Base-by-base conservation (phyloP, 1,140 invertebrate genomes). In the Trichonephila clavipes region DNA sequence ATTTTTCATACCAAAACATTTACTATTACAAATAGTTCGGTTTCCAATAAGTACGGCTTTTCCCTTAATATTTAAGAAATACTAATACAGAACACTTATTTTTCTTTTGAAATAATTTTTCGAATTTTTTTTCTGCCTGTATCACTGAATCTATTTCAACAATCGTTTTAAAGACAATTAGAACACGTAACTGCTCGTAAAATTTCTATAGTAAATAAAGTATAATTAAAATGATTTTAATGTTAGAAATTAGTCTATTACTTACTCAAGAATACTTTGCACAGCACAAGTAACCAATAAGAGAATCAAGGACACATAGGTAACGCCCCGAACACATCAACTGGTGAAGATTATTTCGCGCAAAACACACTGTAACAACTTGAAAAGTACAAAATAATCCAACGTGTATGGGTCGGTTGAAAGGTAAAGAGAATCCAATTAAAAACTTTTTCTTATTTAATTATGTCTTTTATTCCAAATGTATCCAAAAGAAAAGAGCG, bases 271-370 rank as follows among this genome's bases (percentile, higher is more conserved):
- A 64, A 18, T 18, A 64, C 18, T 64, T 64, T 64, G 19, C 62
- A 51, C 51, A 51, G 62, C 62, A 64, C 14, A 64, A 19, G 62
- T 64, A 64, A 58, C 44, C 51, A 83, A 21, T 86, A 28, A 16
- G 21, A 86, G 24, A 44, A 64, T 87, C 59, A 62, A 66, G 85
- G 85, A 61, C 85, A 21, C 34, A 28, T 24, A 64, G 85, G 85
- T 87, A 87, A 87, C 85, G 85, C 85, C 85, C 85, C 24, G 58
- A 16, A 62, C 24, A 14, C n/a, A 86, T 61, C 44, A 86, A 59
- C 51, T 51, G 10, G n/a, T 28, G n/a, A 87, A 40, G 28, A 87
- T 24, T n/a, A 19, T 62, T 87, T 12, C 85, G n/a, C 34, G 14
- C 28, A 77, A 77, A 87, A 87, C 40, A 28, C 69, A 83, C 82